Conservation (phyloP, 2,888 invertebrate genomes). For the Mechanitis messenoides region DNA sequence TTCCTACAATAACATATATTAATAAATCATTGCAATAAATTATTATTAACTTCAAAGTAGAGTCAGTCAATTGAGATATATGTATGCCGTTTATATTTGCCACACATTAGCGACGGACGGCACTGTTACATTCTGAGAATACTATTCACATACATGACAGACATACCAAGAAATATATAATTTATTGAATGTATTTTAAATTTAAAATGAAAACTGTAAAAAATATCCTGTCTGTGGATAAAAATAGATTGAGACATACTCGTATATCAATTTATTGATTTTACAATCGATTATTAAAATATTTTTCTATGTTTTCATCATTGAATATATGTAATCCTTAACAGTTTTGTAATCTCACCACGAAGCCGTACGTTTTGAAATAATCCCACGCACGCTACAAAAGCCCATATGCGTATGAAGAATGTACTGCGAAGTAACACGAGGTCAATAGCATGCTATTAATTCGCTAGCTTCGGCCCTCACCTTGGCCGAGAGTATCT, state of each 20-base stretch:
- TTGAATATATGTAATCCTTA: not conserved
- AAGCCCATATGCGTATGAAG: conserved; percentile 15
- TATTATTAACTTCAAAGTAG: no score
- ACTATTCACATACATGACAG: not conserved
- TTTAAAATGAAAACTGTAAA: not conserved
- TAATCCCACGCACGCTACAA: conserved; percentile 21
- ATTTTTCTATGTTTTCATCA: no score
- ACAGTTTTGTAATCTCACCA: conserved; percentile 3
- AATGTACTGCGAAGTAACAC: not conserved
- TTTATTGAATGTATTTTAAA: no score
- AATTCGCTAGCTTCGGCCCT: conserved; percentile 49
- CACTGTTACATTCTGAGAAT: conserved; percentile 5
- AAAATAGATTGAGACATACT: no score
- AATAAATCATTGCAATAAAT: no score
- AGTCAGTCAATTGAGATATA: conserved; percentile 1
- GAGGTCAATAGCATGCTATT: conserved; percentile 44
- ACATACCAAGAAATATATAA: not conserved
- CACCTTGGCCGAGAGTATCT: conserved; percentile 65
- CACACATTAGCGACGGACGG: not conserved
- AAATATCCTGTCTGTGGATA: no score
- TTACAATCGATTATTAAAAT: no score
- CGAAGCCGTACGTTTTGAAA: conserved; percentile 9
- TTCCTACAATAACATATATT: no score
- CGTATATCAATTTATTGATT: no score
- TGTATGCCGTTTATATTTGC: not conserved